phyloP scores from a whole-genome alignment of 2,113 vertebrate species.

The Colaptes auratus region DNA sequence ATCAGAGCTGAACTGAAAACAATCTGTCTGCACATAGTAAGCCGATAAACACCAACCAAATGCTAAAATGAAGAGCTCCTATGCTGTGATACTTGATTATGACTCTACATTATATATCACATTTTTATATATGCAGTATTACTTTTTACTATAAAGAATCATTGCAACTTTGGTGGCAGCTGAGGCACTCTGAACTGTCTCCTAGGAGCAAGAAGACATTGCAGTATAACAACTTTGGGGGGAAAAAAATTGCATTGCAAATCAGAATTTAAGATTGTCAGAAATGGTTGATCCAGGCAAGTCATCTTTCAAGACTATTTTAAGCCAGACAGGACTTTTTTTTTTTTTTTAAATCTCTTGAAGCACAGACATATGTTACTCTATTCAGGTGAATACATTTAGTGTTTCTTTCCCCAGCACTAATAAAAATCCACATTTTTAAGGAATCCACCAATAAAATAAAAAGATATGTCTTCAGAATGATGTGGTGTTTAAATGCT shows the following conservation, averaged over 20 bases:
- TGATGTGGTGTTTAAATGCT: background rate
- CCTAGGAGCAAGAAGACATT: conserved; percentile 66
- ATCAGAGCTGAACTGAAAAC: conserved; percentile 52
- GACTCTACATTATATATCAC: conserved; percentile 59
- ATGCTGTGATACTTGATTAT: conserved; percentile 64
- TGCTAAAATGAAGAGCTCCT: conserved; percentile 63
- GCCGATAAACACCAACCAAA: conserved; percentile 69
- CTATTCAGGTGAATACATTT: conserved; percentile 16
- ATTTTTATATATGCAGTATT: conserved; percentile 71
- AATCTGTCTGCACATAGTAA: conserved; percentile 64
- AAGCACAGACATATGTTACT: background rate
- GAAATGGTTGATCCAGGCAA: conserved; percentile 15
- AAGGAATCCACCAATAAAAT: background rate
- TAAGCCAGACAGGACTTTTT: conserved; percentile 12
- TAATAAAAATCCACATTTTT: background rate
- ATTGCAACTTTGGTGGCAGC: conserved; percentile 57
- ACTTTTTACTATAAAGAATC: conserved; percentile 70
- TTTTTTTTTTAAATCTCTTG: background rate
- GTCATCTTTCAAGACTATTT: conserved; percentile 36
- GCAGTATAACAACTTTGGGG: conserved; percentile 46
- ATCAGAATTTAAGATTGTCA: conserved; percentile 42
- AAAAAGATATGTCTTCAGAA: background rate
- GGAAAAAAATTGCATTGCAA: conserved; percentile 52
- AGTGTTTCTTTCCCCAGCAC: background rate
- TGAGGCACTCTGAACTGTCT: conserved; percentile 66